Evolutionary conservation across 2,888 invertebrate species (phyloP), one percentile per base, ranked within the genome.

Genomic region (Eupithecia dodoneata): DNA sequence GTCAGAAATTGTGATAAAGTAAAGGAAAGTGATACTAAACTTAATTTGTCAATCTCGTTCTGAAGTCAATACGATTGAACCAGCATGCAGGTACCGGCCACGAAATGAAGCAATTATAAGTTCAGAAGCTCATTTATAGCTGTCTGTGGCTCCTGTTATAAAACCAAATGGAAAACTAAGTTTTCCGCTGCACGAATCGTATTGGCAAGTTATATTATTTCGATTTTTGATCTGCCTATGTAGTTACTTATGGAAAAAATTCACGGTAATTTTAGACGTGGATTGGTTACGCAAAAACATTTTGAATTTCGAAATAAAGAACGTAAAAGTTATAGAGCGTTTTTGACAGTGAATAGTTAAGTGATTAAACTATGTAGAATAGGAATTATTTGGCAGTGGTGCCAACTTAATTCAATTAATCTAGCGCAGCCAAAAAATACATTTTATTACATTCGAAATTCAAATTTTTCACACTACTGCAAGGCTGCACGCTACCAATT

Each of bases 21-120:
- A n/a, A n/a, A 10, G 5, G 67, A 45, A 44, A 69, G 18, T 45
- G 10, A 45, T 45, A 45, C 15, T n/a, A 10, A 71, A 72, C 59
- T 73, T 42, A 72, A 76, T 76, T 74, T 72, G 72, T 79, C 76
- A 71, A 44, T 10, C 71, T 52, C 18, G 18, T 76, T 79, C 45
- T 42, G 52, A 67, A 73, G 71, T 73, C 73, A 65, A 79, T 79
- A 75, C 74, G 79, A 71, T 79, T 67, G 77, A 80, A 83, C 81
- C 85, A 85, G 84, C 83, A 84, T 83, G 85, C 87, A 85, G 86
- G 89, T 87, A 87, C 87, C 79, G 87, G 89, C 89, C 90, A 90
- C 90, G 90, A 91, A 94, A 94, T 94, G 91, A 93, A 94, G 94
- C 94, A 94, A 94, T 94, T 94, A 94, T 93, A 94, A 94, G 93